Evolutionary conservation across 2,113 vertebrate species (phyloP).

Genomic region (Cynopterus brachyotis): DNA sequence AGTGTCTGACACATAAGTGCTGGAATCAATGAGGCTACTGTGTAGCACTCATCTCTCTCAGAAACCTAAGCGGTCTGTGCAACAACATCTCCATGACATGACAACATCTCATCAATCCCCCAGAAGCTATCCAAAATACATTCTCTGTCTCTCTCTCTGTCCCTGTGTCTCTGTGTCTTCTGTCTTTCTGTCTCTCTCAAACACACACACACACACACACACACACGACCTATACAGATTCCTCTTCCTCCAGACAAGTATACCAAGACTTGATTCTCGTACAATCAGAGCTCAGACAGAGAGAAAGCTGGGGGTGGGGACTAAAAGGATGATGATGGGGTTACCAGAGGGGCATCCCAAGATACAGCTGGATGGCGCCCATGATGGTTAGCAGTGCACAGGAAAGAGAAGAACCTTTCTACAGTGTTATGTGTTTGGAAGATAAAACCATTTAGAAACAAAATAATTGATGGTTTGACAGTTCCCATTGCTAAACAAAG

Average conservation of each 20-base stretch:
- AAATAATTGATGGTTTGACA: neutral
- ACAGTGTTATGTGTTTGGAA: neutral
- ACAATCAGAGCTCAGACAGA: neutral
- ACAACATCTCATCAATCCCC: neutral
- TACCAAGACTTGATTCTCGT: neutral
- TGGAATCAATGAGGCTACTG: neutral
- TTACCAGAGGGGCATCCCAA: neutral
- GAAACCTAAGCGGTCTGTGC: neutral
- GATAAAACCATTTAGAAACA: neutral
- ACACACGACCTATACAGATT: neutral
- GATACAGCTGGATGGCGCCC: neutral
- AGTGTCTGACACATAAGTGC: neutral
- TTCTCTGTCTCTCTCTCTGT: too few species aligned
- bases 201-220: neutral
- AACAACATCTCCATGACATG: neutral
- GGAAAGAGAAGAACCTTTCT: neutral
- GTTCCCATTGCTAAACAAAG: neutral
- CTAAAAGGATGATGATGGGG: neutral
- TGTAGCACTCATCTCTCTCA: neutral
- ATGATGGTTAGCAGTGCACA: neutral
- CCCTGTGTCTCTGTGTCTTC: neutral
- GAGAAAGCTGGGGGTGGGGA: accelerated
- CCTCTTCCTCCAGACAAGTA: neutral
- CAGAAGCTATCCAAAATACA: neutral
- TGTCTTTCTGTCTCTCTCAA: neutral